Evolutionary conservation across 2,113 vertebrate species (phyloP), one percentile per base, ranked within the genome.

Genomic region (Phasianus colchicus): DNA sequence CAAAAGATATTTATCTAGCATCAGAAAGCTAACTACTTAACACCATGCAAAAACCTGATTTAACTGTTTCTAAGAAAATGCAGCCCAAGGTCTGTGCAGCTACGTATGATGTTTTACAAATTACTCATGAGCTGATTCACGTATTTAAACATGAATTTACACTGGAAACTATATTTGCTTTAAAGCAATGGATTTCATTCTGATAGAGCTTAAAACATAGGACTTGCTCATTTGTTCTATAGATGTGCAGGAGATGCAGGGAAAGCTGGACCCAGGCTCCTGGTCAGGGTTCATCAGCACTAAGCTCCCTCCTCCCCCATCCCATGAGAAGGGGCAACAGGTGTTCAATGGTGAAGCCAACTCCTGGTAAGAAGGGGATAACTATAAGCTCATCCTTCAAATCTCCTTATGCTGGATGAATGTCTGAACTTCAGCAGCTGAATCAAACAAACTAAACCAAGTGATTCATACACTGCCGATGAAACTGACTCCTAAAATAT

Each of bases 361-460:
- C 20, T 75, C 63, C 89, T 71, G 20, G 9, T 82, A 80, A 70
- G 55, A 67, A 78, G 27, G 55, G 27, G 27, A 42, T 36, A 81
- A 63, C 15, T 38, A 36, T 11, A 76, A 71, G 42, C 58, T 22
- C 82, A 50, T 50, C 55, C 29, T 92, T 81, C 36, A 57, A 54
- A 83, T 76, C 70, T 71, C 25, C n/a, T 74, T 71, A 70, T 8
- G 27, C 1, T 64, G 72, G 40, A 91, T 38, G 71, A 73, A 86
- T 3, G 22, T 27, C 40, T 24, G 27, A 84, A 73, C 22, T 70
- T 60, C 38, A 76, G 25, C 45, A 88, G 14, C 0, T 19, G 6
- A 92, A 55, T 67, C 14, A 74, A 93, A 76, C 73, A 58, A 95
- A 89, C 25, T 54, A 72, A 74, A 89, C 36, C 11, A 80, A 84